These are phyloP conservation scores for Boloria selene DNA, from an alignment of 2,888 invertebrate species.

Conservation along the genomic window DNA sequence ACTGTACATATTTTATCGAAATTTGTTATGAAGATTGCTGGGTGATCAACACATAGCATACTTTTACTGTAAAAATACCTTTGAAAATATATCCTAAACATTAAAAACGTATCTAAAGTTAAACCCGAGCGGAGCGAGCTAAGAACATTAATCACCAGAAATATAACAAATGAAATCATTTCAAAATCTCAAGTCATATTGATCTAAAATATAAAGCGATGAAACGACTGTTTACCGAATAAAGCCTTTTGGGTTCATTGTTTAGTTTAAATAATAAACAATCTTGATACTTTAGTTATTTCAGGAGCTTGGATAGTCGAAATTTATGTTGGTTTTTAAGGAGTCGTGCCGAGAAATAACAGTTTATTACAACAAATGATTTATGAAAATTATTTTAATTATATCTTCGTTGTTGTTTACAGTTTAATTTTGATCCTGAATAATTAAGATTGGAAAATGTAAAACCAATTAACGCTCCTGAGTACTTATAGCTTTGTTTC, in stretches of 20 bases:
- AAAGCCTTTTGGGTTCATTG: slow-evolving; percentile 11
- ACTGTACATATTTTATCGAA: no score
- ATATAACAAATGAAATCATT: slow-evolving; percentile 1
- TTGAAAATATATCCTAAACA: no score
- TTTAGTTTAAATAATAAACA: slow-evolving; percentile 21
- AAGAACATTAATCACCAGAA: not conserved
- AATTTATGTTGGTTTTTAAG: slow-evolving; percentile 12
- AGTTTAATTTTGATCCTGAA: slow-evolving; percentile 5
- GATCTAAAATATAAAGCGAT: slow-evolving; percentile 15
- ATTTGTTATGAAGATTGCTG: no score
- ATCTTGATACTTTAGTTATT: slow-evolving; percentile 20
- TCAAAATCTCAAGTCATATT: slow-evolving; percentile 14
- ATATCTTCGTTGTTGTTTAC: slow-evolving; percentile 4
- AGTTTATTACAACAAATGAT: slow-evolving; percentile 15
- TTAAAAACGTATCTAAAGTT: no score
- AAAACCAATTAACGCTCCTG: not conserved
- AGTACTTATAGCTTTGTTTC: not conserved
- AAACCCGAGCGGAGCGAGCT: no score
- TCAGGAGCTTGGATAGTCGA: slow-evolving; percentile 11
- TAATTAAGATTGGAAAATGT: not conserved
- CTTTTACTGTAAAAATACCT: no score
- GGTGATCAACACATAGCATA: no score
- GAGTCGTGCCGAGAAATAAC: slow-evolving; percentile 13
- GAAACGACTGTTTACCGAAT: slow-evolving; percentile 14
- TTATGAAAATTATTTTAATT: slow-evolving; percentile 15